phyloP scores from a whole-genome alignment of 2,888 invertebrate species.

The Sisyra terminalis region DNA sequence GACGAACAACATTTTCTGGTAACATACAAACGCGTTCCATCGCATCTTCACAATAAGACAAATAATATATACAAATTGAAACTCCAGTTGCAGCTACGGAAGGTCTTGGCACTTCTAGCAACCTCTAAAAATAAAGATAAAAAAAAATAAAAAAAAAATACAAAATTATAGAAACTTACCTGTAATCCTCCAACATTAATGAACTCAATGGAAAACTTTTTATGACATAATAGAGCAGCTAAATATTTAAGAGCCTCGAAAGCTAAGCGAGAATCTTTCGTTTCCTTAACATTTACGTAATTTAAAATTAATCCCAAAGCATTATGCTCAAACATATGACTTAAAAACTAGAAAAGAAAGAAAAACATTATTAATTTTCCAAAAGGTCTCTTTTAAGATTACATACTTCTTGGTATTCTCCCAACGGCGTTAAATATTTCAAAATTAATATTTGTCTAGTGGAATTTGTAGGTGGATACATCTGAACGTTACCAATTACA shows the following conservation, averaged over 20 bases:
- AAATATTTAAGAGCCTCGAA: conserved; percentile 95
- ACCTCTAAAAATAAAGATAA: too few species aligned
- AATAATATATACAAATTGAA: conserved; percentile 88
- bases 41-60: conserved; percentile 93
- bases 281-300: conserved; percentile 77
- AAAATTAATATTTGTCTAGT: conserved; percentile 87
- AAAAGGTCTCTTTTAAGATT: conserved; percentile 6
- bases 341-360: conserved; percentile 49
- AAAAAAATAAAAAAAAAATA: too few species aligned
- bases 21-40: conserved; percentile 90
- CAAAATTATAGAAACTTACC: conserved; percentile 23
- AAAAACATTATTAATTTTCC: conserved; percentile 5
- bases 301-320: conserved; percentile 80
- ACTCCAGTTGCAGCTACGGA: conserved; percentile 94
- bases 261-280: conserved; percentile 79
- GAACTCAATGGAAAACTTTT: conserved; percentile 95
- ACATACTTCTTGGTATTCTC: conserved; percentile 85
- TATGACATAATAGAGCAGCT: conserved; percentile 88
- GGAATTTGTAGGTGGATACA: conserved; percentile 75
- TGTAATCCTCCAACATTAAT: conserved; percentile 76
- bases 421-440: conserved; percentile 89
- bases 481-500: conserved; percentile 77
- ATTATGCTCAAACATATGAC: conserved; percentile 84
- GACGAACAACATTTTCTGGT: conserved; percentile 57
- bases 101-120: conserved; percentile 81